Percentiles rank a stretch among this genome's conserved stretches.
These are phyloP conservation scores for Streptopelia turtur DNA, from an alignment of 2,797 vertebrate genomes.

Conservation along the genomic window DNA sequence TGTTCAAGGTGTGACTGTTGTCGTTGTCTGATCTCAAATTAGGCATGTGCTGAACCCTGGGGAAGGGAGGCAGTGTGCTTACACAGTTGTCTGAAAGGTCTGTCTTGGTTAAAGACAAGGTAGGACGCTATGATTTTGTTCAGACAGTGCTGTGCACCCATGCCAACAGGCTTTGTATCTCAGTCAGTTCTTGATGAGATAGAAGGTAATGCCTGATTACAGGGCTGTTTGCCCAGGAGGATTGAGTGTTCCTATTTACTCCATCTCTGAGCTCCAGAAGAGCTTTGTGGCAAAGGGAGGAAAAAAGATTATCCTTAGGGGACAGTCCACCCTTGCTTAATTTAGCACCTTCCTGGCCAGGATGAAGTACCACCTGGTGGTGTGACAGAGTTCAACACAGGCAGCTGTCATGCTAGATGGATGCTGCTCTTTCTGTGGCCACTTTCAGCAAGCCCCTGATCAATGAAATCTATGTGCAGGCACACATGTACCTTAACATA, in stretches of 20 bases:
- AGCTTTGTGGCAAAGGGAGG: neutral
- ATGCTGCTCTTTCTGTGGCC: neutral
- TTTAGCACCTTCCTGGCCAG: neutral
- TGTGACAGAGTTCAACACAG: neutral
- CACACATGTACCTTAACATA: neutral
- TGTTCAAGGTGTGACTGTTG: neutral
- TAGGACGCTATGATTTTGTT: neutral
- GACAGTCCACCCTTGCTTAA: neutral
- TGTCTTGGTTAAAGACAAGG: neutral
- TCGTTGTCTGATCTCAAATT: neutral
- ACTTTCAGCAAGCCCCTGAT: neutral
- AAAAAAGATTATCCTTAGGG: neutral
- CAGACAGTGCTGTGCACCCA: neutral
- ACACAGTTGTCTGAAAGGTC: neutral
- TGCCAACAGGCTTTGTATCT: neutral
- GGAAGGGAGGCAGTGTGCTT: neutral
- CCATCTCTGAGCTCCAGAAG: neutral
- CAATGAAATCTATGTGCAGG: neutral
- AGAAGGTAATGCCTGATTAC: neutral
- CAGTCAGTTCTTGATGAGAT: neutral
- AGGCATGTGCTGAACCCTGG: neutral
- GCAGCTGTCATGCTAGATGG: accelerated
- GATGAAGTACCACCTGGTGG: neutral
- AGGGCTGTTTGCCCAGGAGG: neutral
- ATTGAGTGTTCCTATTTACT: neutral